Evolutionary conservation across 1,140 invertebrate species (phyloP), one percentile per base, ranked within the genome.

Genomic region (Drosophila subpulchrella): DNA sequence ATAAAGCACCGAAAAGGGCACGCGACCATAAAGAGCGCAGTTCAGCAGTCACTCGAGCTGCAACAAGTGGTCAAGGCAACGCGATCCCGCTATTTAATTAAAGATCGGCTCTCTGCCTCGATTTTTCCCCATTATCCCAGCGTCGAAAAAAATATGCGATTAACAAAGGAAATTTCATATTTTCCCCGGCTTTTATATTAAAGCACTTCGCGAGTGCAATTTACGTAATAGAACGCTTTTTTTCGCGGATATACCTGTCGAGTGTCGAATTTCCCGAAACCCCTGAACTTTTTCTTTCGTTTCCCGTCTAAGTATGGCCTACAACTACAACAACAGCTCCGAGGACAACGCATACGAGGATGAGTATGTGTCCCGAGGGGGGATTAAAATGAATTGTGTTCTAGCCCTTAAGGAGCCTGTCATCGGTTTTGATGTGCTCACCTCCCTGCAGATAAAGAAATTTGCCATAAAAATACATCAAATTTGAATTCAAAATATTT

Each of bases 341-440:
- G 85, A 89, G 77, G 84, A 84, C 66, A 70, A 81, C 70, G 47
- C 80, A 72, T 77, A 62, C 39, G 85, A 89, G 61, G 84, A 89
- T 81, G 84, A 89, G 84, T 89, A 89, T 81, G 84, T 88, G 53
- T 50, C 11, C 42, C 0, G 1, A 2, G 42, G 42, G 42, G 42
- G 17, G 10, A 46, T 17, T 11, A 53, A 55, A 63, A 50, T 61
- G 32, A 58, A 73, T 50, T 58, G 53, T 60, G 50, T 68, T 59
- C 36, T 42, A 51, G 53, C 44, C 13, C 38, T 53, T 53, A 53
- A 36, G 46, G 13, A 41, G 38, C 60, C 36, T 66, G 65, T 68
- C 65, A 68, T n/a, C 32, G 32, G 3, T 30, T 53, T 56, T 42
- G n/a, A 24, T 11, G n/a, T 15, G 20, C 17, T 42, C 27, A 63